Conservation (phyloP, 1,140 invertebrate genomes). For the Trichomalopsis sarcophagae region DNA sequence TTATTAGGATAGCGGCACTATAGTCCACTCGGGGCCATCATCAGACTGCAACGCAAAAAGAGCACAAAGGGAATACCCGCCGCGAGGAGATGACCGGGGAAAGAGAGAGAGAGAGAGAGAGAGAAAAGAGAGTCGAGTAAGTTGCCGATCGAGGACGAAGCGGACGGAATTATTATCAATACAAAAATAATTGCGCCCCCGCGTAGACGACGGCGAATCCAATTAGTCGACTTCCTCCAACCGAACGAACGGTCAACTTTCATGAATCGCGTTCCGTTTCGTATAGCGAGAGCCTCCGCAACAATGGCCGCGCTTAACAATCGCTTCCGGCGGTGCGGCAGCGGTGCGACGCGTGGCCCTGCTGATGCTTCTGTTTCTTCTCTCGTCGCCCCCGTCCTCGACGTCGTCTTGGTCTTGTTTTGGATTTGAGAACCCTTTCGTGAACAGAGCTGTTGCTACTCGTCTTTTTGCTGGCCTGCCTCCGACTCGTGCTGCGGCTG, state of each 20-base stretch:
- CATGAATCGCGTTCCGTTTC: slow-evolving; percentile 64
- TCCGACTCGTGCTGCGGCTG: background rate
- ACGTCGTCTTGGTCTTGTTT: slow-evolving; percentile 53
- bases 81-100: background rate
- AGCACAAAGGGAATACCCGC: background rate
- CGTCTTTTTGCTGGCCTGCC: background rate
- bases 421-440: background rate
- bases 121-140: background rate
- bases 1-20: too few species aligned
- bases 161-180: slow-evolving; percentile 48
- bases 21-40: too few species aligned
- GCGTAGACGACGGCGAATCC: slow-evolving; percentile 52
- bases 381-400: background rate
- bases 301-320: slow-evolving; percentile 63
- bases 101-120: background rate
- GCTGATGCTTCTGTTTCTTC: background rate
- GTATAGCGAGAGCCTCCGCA: slow-evolving; percentile 44
- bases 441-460: background rate
- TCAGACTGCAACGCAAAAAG: background rate
- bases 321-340: slow-evolving; percentile 61
- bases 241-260: slow-evolving; percentile 58
- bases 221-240: slow-evolving; percentile 64
- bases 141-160: background rate
- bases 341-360: slow-evolving; percentile 53
- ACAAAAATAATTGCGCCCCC: slow-evolving; percentile 52